Evolutionary conservation across 2,113 vertebrate species (phyloP), one percentile per base, ranked within the genome.

Genomic region (Zosterops hypoxanthus): DNA sequence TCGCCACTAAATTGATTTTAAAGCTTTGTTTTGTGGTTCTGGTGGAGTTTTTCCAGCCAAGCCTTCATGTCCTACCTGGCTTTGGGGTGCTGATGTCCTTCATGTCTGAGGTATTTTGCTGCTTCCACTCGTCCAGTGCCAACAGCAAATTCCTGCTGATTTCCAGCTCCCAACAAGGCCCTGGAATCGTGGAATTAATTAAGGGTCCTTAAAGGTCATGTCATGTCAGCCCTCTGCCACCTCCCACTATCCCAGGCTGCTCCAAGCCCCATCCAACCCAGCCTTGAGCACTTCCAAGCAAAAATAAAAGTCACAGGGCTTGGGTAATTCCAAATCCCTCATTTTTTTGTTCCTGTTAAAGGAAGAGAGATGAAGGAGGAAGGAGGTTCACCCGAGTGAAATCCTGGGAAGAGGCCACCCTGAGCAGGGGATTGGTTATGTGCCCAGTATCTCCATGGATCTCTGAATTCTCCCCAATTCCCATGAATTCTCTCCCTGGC

Each of bases 361-460:
- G 72, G 25, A 31, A 59, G 10, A 90, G 55, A 76, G 16, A 21
- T 68, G 61, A 31, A 88, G 55, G 57, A 86, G 66, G 21, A 14
- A 22, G 12, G 4, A 33, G 25, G 22, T 42, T 66, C 31, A n/a
- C 9, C 61, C 18, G 33, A 39, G 4, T 10, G 14, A 53, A 61
- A 69, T 26, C n/a, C 59, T 73, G 41, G 63, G 61, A 60, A 56
- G 55, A 63, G 73, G 21, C 46, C 18, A 9, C 5, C 39, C 84
- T 55, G 39, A 24, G 26, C 52, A 44, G 47, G 49, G 57, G 13
- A 20, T 60, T 56, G 15, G 23, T 60, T 60, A 1, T 26, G 73
- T 44, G 41, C 21, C 17, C 56, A 39, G 2, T 2, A 2, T 5
- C 49, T 39, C 46, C 1, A 0, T 3, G 17, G n/a, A 19, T 33